A percentile compares a stretch with the other conserved stretches of the same genome.
These are phyloP conservation scores for Excalfactoria chinensis DNA, from an alignment of 2,113 vertebrate genomes.

Conservation along the genomic window DNA sequence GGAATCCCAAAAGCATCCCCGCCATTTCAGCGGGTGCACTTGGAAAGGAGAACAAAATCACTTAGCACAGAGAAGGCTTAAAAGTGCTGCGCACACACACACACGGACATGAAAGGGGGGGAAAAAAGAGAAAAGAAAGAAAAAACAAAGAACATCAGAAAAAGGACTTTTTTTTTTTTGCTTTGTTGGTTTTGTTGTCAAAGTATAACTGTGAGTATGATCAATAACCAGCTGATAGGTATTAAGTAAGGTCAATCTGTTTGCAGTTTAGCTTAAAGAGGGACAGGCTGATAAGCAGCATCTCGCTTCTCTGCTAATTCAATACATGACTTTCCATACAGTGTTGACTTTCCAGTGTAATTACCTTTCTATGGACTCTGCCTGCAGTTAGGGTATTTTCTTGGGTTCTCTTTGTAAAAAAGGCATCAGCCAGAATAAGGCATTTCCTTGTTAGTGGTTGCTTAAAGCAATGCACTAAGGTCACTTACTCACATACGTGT, in stretches of 20 bases:
- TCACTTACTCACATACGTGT: accelerated
- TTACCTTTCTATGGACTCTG: not conserved
- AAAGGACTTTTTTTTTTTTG: not conserved
- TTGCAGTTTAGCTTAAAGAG: not conserved
- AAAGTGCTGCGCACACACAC: conserved; percentile 69
- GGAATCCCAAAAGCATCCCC: conserved; percentile 18
- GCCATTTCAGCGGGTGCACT: not conserved
- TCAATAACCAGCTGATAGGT: conserved; percentile 66
- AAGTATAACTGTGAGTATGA: not conserved
- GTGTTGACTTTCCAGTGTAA: not conserved
- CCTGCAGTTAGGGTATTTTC: not conserved
- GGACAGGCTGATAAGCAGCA: not conserved
- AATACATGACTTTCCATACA: conserved; percentile 8
- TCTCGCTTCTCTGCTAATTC: not conserved
- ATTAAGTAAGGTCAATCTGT: not conserved
- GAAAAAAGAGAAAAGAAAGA: conserved; percentile 26
- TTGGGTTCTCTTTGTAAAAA: conserved; percentile 28
- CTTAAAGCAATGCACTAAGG: not conserved
- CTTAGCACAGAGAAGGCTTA: conserved; percentile 54
- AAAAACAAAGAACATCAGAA: conserved; percentile 66
- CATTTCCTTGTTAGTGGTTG: not conserved
- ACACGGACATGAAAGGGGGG: conserved; percentile 44
- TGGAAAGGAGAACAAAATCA: conserved; percentile 38
- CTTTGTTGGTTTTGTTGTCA: conserved; percentile 12
- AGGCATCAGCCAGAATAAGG: not conserved